Evolutionary conservation across 37 sponge, comb jelly and placozoan species (phyloP), one percentile per base, ranked within the genome.

Genomic region (Oscarella lobularis): DNA sequence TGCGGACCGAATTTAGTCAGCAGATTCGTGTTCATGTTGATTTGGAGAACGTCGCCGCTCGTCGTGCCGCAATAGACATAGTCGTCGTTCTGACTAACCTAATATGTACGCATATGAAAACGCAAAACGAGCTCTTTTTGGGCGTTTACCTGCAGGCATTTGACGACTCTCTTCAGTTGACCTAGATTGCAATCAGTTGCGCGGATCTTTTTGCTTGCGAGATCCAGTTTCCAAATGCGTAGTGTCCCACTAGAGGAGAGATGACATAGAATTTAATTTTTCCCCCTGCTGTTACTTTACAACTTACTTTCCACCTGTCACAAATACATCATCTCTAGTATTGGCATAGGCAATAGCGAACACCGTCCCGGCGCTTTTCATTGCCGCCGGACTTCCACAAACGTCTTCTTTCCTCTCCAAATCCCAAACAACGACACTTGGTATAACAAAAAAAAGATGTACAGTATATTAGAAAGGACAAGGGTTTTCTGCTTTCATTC

Each of bases 251-350:
- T 95, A 73, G 36, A 79, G 14, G 69, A 67, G n/a, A 67, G 31
- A 4, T 73, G 75, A 14, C n/a, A 69, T 54, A 27, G 14, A 27
- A 14, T 14, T 54, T 54, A 54, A 14, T 54, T 54, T 27, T 27
- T 54, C 27, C 14, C 27, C 14, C 20, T 27, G 14, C 14, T 27
- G 27, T 54, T 27, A 27, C 65, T 27, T 68, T 68, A 36, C 4
- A n/a, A 75, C 96, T 84, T 72, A 95, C 96, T 97, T 77, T 85
- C 98, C 98, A 72, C 91, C 98, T 36, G 98, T 97, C 37, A 92
- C 86, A 66, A 97, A 79, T 4, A 88, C 34, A 74, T 90, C 86
- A 34, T 97, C 98, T 1, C 68, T 73, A 36, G 35, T 30, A n/a
- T 79, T 85, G 67, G 82, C 71, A 77, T 87, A 97, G 33, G 86